Percentiles rank a stretch among this genome's conserved stretches.
Evolutionary conservation across 2,797 vertebrate species (phyloP).

Genomic region (Peromyscus melanophrys): DNA sequence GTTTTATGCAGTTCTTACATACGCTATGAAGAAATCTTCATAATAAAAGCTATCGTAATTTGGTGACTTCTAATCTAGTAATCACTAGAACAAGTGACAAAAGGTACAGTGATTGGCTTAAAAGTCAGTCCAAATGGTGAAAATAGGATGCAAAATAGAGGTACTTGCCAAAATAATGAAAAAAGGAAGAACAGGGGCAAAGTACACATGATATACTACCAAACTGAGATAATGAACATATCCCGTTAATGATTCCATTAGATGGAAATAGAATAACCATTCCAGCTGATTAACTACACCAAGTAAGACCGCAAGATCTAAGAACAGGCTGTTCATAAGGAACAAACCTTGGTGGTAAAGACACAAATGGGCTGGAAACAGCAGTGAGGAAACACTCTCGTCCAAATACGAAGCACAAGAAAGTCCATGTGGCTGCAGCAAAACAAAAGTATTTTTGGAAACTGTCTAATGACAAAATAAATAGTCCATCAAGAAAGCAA

Average conservation of each 20-base stretch:
- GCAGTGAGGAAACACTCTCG: not conserved
- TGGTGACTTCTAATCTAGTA: not conserved
- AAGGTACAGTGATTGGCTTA: not conserved
- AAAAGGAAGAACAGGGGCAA: not conserved
- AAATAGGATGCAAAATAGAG: not conserved
- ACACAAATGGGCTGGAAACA: not conserved
- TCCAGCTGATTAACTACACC: not conserved
- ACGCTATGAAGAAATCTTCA: not conserved
- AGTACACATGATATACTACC: not conserved
- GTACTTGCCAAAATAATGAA: not conserved
- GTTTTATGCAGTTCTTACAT: not conserved
- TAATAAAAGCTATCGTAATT: slow-evolving; percentile 8
- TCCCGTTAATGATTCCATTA: not conserved
- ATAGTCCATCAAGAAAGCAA: not conserved
- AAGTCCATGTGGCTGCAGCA: no score
- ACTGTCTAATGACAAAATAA: not conserved
- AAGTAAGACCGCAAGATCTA: not conserved
- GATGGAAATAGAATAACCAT: not conserved
- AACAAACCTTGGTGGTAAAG: not conserved
- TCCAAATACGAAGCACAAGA: not conserved
- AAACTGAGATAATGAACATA: not conserved
- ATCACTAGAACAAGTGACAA: not conserved
- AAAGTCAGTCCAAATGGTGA: not conserved
- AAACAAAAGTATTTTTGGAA: not conserved
- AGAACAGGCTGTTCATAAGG: not conserved